Evolutionary conservation across 2,797 vertebrate species (phyloP), one percentile per base, ranked within the genome.

Genomic region (Aldrovandia affinis): DNA sequence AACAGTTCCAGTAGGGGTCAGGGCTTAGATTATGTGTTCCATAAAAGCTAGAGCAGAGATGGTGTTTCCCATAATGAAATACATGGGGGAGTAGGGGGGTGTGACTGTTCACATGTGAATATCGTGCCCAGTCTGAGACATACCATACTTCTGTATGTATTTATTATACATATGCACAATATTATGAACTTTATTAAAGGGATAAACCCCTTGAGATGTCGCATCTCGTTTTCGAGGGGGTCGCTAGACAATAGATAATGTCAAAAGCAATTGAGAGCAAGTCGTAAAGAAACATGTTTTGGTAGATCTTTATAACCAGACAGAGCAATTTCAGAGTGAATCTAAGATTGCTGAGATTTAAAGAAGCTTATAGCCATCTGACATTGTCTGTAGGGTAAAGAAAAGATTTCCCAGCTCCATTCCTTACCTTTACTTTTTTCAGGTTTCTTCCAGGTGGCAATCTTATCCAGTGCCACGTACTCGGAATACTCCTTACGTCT

Each of bases 401-500:
- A 42, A 59, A n/a, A 52, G 50, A 4, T 4, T 57, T 77, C 25
- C 18, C 5, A 36, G 44, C 33, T 0, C 12, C 57, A 25, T 57
- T 25, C 81, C 90, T 91, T 92, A 96, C 96, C 89, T 93, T 94
- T 94, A 82, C 89, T 94, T 87, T 95, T 97, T 84, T 96, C 92
- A 84, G 96, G 94, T 79, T 96, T 93, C 90, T 96, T 96, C 97
- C 98, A 98, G 0, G 96, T 95, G 0, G 94, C 91, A 87, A 99
- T 96, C 90, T 92, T 93, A 87, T 97, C 96, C 95, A 99, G 85
- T 0, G 93, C 86, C 88, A 97, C 89, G 78, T 95, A 97, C 47
- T 96, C 95, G 85, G 92, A 85, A 86, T 97, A 98, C 88, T 98
- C 97, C 93, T 97, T 98, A 89, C 97, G 97, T 86, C 97, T 96